These are phyloP conservation scores for Psephotus haematonotus DNA, from an alignment of 2,113 vertebrate species.

Conservation along the genomic window DNA sequence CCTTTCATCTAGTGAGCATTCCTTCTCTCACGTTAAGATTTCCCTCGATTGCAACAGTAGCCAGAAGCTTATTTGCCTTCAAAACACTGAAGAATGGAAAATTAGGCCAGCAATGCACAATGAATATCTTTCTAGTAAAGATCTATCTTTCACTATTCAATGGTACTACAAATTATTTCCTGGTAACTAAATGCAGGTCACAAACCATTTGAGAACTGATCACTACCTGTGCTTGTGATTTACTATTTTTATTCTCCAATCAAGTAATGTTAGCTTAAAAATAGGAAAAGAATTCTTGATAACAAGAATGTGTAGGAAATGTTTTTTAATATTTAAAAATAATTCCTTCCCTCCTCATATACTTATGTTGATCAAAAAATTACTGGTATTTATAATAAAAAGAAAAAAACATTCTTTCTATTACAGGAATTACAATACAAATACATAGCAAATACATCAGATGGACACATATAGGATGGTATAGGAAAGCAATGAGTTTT, in stretches of 20 bases:
- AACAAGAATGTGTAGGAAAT: not conserved
- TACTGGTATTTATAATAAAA: not conserved
- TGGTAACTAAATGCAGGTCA: not conserved
- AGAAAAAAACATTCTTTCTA: not conserved
- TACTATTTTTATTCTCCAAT: not conserved
- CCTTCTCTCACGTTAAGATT: not conserved
- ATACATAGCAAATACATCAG: not conserved
- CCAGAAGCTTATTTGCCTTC: not conserved
- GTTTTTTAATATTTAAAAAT: not conserved
- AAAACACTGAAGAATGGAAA: not conserved
- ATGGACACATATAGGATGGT: not conserved
- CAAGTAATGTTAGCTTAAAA: not conserved
- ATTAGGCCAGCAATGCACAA: not conserved
- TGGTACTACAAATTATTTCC: not conserved
- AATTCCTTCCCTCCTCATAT: not conserved
- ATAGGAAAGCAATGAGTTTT: not conserved
- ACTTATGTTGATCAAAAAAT: not conserved
- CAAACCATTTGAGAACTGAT: not conserved
- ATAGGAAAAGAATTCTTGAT: not conserved
- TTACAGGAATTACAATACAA: not conserved
- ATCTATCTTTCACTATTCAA: not conserved
- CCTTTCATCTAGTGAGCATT: not conserved
- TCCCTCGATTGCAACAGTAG: not conserved
- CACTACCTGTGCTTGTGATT: not conserved
- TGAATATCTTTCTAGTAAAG: not conserved